Percentiles rank a stretch among this genome's conserved stretches.
phyloP scores from a whole-genome alignment of 23 tunicate genomes.

The Oikopleura dioica region DNA sequence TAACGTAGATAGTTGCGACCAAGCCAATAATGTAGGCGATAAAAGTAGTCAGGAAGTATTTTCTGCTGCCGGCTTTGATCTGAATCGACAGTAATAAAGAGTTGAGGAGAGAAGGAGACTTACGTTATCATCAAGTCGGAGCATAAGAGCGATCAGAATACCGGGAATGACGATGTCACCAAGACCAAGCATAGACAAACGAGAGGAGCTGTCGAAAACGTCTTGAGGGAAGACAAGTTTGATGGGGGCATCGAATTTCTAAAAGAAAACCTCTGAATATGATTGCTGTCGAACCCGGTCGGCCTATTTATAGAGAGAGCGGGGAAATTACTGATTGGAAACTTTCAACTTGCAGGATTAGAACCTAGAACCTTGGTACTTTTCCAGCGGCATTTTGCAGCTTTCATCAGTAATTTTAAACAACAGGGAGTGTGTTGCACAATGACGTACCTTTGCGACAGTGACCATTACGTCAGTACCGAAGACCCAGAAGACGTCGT shows the following conservation, averaged over 20 bases:
- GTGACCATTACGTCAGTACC: slow-evolving; percentile 98
- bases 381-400: no score
- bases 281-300: no score
- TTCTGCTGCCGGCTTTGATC: slow-evolving; percentile 11
- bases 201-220: slow-evolving; percentile 18
- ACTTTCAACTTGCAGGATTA: no score
- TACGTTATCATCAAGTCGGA: slow-evolving; percentile 2
- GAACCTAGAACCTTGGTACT: no score
- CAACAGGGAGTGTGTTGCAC: no score
- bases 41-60: slow-evolving; percentile 58
- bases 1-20: slow-evolving; percentile 60
- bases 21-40: slow-evolving; percentile 79
- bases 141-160: slow-evolving; percentile 13
- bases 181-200: slow-evolving; percentile 80
- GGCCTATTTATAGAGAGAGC: no score
- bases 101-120: background rate
- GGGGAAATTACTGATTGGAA: no score
- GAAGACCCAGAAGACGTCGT: slow-evolving; percentile 98
- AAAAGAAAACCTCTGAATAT: no score
- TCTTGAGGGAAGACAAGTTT: slow-evolving; percentile 97
- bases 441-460: slow-evolving; percentile 35
- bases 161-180: slow-evolving; percentile 99
- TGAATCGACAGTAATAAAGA: background rate
- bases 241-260: slow-evolving; percentile 89
- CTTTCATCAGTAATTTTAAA: no score